Evolutionary conservation across 2,888 invertebrate genomes (phyloP), one percentile per base, ranked within the genome.

Genomic region (Leptopterna dolabrata): DNA sequence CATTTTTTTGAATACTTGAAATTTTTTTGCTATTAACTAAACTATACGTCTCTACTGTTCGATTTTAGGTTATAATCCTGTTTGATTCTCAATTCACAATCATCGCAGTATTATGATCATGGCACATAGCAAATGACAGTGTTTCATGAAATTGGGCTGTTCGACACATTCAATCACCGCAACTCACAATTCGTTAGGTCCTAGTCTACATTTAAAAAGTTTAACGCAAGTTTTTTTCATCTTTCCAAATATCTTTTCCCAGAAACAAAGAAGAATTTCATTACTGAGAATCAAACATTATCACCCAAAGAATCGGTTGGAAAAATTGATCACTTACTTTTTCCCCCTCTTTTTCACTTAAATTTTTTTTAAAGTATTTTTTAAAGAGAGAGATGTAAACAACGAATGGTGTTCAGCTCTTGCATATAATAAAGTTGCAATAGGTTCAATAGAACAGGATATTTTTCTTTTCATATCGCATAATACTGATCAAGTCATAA

Each of bases 401-500:
- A 86, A 88, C 76, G 89, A 88, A 88, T 89, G 89, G 89, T 89
- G 89, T 89, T 89, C 89, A 89, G 89, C 88, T 88, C 89, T 88
- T 86, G 82, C 70, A 82, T n/a, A n/a, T 82, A 87, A 87, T 41
- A 78, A 86, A 86, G 78, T 86, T 76, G 78, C 78, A 43, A 63
- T 80, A 86, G 27, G 86, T 80, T 80, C 86, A 76, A 55, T 76
- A 63, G 86, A 86, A 80, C 76, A 47, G 71, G 78, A 51, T 43
- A 85, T 71, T 51, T 85, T 19, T 78, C 78, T 78, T 84, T 45
- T 55, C 55, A 86, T 86, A 86, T 86, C 80, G 76, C 80, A 80
- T 86, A 78, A 86, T 86, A 86, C 86, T 86, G 86, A 86, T 76
- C 70, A 87, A 87, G 86, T 78, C 70, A 82, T 88, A 73, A 78